phyloP scores from a whole-genome alignment of 1,140 invertebrate species.

The Leucophenga varia region DNA sequence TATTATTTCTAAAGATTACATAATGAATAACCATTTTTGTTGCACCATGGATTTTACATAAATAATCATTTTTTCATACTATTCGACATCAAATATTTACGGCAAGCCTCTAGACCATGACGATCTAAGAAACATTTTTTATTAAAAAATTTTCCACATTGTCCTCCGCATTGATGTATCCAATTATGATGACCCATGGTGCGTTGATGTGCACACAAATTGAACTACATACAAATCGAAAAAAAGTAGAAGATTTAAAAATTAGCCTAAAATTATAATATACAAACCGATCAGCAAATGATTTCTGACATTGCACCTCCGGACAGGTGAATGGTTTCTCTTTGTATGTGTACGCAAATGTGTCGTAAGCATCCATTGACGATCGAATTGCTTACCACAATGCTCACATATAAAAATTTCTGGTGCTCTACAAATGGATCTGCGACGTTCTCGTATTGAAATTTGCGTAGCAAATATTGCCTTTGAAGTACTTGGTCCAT shows the following conservation, averaged over 20 bases:
- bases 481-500: background rate
- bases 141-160: slow-evolving; percentile 73
- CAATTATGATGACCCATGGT: slow-evolving; percentile 69
- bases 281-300: slow-evolving; percentile 71
- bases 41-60: no score
- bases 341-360: slow-evolving; percentile 68
- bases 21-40: no score
- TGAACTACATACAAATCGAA: slow-evolving; percentile 61
- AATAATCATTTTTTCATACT: no score
- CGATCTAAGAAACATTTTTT: slow-evolving; percentile 72
- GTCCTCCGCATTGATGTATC: slow-evolving; percentile 66
- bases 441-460: slow-evolving; percentile 19
- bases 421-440: background rate
- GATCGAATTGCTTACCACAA: slow-evolving; percentile 62
- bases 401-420: slow-evolving; percentile 56
- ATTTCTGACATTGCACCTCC: slow-evolving; percentile 63
- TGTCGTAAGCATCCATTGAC: slow-evolving; percentile 71
- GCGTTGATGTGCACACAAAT: slow-evolving; percentile 70
- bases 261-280: background rate
- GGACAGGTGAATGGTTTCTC: slow-evolving; percentile 71
- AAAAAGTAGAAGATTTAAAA: background rate
- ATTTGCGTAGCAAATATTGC: background rate
- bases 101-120: slow-evolving; percentile 70
- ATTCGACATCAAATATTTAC: slow-evolving; percentile 60
- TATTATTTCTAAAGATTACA: no score